Percentiles rank a stretch among this genome's conserved stretches.
Evolutionary conservation across 64 coral and sea anemone species (phyloP).

Genomic region (Stylophora pistillata): DNA sequence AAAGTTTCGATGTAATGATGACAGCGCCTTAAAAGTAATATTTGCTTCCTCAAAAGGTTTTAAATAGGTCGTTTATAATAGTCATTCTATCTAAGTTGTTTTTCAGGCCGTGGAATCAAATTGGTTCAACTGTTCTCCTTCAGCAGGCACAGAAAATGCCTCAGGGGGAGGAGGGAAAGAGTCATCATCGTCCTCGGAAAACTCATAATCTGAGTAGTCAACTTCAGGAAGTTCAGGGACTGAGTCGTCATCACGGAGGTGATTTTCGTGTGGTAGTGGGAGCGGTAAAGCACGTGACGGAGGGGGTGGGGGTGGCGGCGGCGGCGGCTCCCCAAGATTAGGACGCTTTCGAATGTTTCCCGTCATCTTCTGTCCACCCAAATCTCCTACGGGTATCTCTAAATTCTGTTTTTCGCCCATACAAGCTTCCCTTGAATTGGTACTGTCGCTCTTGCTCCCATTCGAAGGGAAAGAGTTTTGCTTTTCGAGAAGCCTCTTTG

Average conservation of each 20-base stretch:
- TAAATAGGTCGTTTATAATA: neutral
- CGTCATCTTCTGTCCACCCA: constrained; percentile 14
- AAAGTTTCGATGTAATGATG: too few relatives aligned
- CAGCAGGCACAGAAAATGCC: neutral
- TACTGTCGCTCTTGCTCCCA: neutral
- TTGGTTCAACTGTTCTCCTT: neutral
- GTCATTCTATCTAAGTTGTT: too few relatives aligned
- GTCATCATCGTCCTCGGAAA: neutral
- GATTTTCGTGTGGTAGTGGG: neutral
- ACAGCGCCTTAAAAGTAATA: too few relatives aligned
- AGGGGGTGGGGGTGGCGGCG: constrained; percentile 1
- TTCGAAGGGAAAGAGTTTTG: neutral
- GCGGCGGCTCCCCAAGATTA: constrained; percentile 11
- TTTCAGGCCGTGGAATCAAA: neutral
- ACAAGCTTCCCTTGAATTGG: neutral
- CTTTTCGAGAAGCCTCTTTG: constrained; percentile 1
- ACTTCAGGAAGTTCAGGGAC: constrained; percentile 19
- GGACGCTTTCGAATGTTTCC: constrained; percentile 3
- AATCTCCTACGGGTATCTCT: neutral
- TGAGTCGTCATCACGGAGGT: neutral
- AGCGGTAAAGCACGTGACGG: neutral
- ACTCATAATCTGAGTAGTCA: neutral
- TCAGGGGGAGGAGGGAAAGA: neutral
- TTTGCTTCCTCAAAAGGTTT: neutral
- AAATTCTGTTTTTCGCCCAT: neutral